Evolutionary conservation across 2,113 vertebrate species (phyloP), one percentile per base, ranked within the genome.

Genomic region (Microtus richardsoni): DNA sequence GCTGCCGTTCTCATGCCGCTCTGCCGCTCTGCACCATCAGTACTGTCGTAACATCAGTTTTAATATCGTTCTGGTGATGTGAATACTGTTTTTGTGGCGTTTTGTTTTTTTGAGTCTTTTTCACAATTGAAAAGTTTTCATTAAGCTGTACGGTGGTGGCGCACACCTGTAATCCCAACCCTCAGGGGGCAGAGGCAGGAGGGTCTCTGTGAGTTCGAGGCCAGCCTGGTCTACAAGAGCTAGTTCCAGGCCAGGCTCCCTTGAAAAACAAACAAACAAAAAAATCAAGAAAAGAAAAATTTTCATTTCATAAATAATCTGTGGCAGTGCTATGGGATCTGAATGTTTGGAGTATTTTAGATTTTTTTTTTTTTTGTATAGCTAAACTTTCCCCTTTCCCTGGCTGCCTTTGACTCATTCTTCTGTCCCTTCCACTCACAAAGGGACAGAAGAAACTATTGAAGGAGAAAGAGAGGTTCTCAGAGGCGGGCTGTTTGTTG

Each of bases 301-400:
- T 73, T 89, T 84, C 7, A 73, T 73, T 88, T 78, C 71, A 84
- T 5, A 94, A 33, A 77, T 93, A 33, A 77, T 91, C 71, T 90
- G 49, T 87, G 30, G 71, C 89, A 62, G 87, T 19, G 26, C 91
- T 89, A 95, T 90, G 94, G 80, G 33, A 8, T 3, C 17, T 30
- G 24, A 73, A 58, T 66, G 75, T 92, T 96, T 52, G 52, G 75
- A 68, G 44, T 82, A 19, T 78, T 96, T 95, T 86, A 83, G 58
- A 85, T 12, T 58, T 89, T 58, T 58, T 17, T 60, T 89, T 95
- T 19, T 58, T 58, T 49, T 88, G 60, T 86, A 22, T 85, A 41
- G 77, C 44, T 70, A 30, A 52, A 52, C 66, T 92, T 82, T 85
- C 39, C 62, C 60, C 66, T 92, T 82, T 85, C 39, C 62, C 3